phyloP scores from a whole-genome alignment of 2,113 vertebrate species.

The Mungos mungo region DNA sequence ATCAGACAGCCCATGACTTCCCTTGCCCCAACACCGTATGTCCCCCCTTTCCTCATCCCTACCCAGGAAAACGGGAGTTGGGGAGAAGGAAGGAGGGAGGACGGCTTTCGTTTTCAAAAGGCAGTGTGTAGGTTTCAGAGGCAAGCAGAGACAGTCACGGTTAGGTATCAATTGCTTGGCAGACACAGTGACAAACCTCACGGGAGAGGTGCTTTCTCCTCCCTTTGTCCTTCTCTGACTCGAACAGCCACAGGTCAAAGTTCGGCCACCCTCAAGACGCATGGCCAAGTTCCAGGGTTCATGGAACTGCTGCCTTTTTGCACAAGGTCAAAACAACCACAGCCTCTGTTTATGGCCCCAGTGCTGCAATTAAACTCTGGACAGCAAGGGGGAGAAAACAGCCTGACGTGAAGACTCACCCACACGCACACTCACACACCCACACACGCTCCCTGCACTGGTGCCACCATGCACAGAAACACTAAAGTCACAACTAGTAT shows the following conservation, averaged over 20 bases:
- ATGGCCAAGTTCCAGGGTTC: neutral
- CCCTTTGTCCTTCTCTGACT: neutral
- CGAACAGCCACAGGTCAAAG: neutral
- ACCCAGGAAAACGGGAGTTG: rapidly evolving
- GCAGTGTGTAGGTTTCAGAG: constrained; percentile 49
- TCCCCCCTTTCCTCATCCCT: neutral
- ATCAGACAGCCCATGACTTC: neutral
- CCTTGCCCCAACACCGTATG: neutral
- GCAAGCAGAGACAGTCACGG: neutral
- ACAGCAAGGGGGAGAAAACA: constrained; percentile 65
- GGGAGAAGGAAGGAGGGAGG: neutral
- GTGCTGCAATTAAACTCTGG: neutral
- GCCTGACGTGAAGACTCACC: constrained; percentile 60
- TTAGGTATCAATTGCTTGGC: neutral
- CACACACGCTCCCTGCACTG: neutral
- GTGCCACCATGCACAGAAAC: constrained; percentile 80
- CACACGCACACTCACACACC: neutral
- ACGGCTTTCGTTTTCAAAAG: constrained; percentile 17
- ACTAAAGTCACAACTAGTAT: constrained; percentile 79
- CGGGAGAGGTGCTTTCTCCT: constrained; percentile 9
- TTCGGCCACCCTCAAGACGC: neutral
- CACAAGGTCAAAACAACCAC: constrained; percentile 38
- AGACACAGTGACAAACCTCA: neutral
- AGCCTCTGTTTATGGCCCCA: neutral
- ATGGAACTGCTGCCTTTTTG: neutral